A percentile compares a stretch with the other conserved stretches of the same genome.
Evolutionary conservation across 2,797 vertebrate genomes (phyloP).

Genomic region (Gallinago stenura): DNA sequence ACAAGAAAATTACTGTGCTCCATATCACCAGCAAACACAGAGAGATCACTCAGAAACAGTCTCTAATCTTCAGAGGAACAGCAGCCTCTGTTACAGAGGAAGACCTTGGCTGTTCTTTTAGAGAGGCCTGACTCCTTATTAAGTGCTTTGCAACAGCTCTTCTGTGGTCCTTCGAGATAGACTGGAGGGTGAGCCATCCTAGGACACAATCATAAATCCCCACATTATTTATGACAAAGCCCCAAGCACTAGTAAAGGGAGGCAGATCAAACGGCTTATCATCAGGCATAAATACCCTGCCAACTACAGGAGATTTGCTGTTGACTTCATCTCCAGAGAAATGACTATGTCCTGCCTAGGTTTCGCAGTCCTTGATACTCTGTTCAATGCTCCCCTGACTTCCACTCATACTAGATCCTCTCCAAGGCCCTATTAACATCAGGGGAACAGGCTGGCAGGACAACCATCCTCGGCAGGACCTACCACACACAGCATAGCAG

Average conservation of each 20-base stretch:
- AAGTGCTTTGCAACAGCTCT: constrained; percentile 1
- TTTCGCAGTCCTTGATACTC: constrained; percentile 16
- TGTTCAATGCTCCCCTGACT: not conserved
- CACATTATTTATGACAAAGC: constrained; percentile 49
- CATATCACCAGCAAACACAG: not conserved
- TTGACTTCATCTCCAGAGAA: constrained; percentile 50
- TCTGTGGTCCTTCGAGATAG: not conserved
- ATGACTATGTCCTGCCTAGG: not conserved
- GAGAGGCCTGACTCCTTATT: not conserved
- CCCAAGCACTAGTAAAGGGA: not conserved
- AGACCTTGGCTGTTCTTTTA: constrained; percentile 26
- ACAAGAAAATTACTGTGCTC: not conserved
- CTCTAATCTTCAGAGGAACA: not conserved
- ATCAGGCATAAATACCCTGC: constrained; percentile 18
- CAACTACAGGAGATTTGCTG: constrained; percentile 46
- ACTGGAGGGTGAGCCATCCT: not conserved
- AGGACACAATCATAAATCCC: constrained; percentile 52
- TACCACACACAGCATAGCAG: not conserved
- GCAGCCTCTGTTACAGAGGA: not conserved
- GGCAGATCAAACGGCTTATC: constrained; percentile 54
- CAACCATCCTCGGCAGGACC: not conserved
- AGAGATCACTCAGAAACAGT: not conserved
- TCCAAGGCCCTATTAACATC: not conserved
- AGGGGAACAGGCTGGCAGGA: not conserved
- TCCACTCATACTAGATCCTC: not conserved